Evolutionary conservation across 2,797 vertebrate genomes (phyloP), one percentile per base, ranked within the genome.

Genomic region (Platalea minor): DNA sequence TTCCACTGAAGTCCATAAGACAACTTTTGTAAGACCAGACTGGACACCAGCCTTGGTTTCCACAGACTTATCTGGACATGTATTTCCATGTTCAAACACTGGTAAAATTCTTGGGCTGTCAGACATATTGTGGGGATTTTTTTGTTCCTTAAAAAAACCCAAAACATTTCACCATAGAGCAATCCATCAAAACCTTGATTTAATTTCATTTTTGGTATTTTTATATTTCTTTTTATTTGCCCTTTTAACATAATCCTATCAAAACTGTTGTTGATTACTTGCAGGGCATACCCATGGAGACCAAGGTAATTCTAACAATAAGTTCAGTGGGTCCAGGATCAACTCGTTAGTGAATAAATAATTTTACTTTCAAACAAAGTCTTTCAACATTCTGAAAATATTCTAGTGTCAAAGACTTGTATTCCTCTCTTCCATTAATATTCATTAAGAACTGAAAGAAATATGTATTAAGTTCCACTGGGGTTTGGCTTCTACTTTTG

Each of bases 361-460:
- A 84, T 84, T 84, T 90, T 88, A 35, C 43, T 92, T 90, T 95
- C 73, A 95, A 88, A 70, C 33, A n/a, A 84, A 81, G 21, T 65
- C 17, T 90, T 82, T 91, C 61, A 93, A 78, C 28, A 33, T 28
- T 50, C 51, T 81, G 45, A 86, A 95, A 84, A 88, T 90, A 64
- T 31, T 90, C 50, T 88, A 54, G 60, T 94, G 91, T 72, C 73
- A 84, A 85, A 88, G 61, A 61, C 11, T 61, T 17, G 2, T 65
- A 91, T 86, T 90, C 46, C 13, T 84, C 2, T 67, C 19, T 68
- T 2, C 41, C 31, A 92, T 95, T 92, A 94, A 93, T 96, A 97
- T 95, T 95, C 77, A 92, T 91, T 92, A 87, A 73, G 39, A 82
- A 78, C 21, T 48, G 69, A 78, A 93, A 95, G 69, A 90, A 88